These are phyloP conservation scores for Pipa parva DNA, from an alignment of 2,113 vertebrate species.

Conservation along the genomic window DNA sequence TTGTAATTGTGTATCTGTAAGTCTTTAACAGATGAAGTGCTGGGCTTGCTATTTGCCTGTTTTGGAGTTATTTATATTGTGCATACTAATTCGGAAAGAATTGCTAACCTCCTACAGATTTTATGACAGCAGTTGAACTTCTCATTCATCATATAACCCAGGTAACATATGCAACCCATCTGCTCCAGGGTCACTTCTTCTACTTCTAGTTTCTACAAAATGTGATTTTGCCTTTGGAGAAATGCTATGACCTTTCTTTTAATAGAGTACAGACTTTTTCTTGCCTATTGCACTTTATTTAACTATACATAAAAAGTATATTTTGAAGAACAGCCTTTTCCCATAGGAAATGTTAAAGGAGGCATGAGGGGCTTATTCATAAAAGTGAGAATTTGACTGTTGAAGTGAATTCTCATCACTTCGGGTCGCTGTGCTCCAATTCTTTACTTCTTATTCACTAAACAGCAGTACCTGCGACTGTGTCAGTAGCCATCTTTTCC, in stretches of 20 bases:
- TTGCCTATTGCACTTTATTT: constrained; percentile 30
- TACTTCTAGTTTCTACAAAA: constrained; percentile 30
- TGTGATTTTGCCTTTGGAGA: constrained; percentile 38
- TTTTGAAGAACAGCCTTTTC: neutral
- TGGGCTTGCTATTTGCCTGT: neutral
- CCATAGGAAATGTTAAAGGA: no score
- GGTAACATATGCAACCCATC: constrained; percentile 40
- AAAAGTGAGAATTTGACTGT: no score
- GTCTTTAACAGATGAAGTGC: no score
- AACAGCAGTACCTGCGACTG: no score
- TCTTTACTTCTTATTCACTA: no score
- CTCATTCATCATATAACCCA: constrained; percentile 37
- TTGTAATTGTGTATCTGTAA: no score
- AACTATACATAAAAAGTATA: constrained; percentile 25
- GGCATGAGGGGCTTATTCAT: no score
- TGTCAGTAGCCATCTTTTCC: no score
- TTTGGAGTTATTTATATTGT: neutral
- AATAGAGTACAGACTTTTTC: constrained; percentile 31
- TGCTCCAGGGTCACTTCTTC: constrained; percentile 35
- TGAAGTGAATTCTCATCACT: no score
- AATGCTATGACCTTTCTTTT: constrained; percentile 34
- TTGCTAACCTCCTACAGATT: constrained; percentile 33
- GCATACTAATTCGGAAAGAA: constrained; percentile 16
- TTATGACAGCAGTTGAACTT: constrained; percentile 36
- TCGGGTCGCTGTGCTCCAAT: no score